Base-by-base conservation (phyloP, 2,888 invertebrate species). In the Ophion slaviceki region DNA sequence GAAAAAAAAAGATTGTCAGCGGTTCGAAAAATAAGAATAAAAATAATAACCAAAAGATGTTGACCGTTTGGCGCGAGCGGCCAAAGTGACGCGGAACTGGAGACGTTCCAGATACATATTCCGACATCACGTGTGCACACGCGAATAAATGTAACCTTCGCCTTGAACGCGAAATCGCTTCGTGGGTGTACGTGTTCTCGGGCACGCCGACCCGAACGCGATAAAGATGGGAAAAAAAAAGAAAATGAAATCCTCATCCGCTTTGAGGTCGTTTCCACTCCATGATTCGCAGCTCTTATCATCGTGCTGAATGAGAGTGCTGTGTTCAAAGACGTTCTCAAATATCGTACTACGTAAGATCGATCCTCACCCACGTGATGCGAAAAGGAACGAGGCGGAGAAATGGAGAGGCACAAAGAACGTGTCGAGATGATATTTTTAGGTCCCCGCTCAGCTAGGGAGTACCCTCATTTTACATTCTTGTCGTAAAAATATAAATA, bases 161-260 rank as follows among this genome's bases (percentile, higher is more conserved):
- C 2, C 20, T 70, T 70, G 61, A 66, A 71, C 17, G 75, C 61
- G 20, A 61, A 74, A 74, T 36, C 59, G 32, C 8, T 67, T 61
- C 70, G 72, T 17, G 64, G 68, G 82, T 82, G 77, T 85, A 82
- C 78, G 79, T 85, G 75, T 40, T 67, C 45, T 53, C 77, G 66
- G 72, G 78, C 85, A 85, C 74, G 78, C 32, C 66, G 36, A 74
- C 64, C 24, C 74, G n/a, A 7, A 24, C 36, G 80, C 45, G 45
- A 45, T 45, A 45, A 45, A 8, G 45, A 45, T 45, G 8, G 11
- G 45, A 45, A 8, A 45, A 45, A 45, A 45, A 45, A 45, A 80
- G 68, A 76, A 74, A 71, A 67, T 20, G 62, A 74, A 62, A 45
- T 47, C 14, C 67, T 14, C 47, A 62, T 62, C 40, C 62, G 80